Percentiles rank a stretch among this genome's conserved stretches.
Evolutionary conservation across 2,888 invertebrate species (phyloP).

Genomic region (Callinectes sapidus): DNA sequence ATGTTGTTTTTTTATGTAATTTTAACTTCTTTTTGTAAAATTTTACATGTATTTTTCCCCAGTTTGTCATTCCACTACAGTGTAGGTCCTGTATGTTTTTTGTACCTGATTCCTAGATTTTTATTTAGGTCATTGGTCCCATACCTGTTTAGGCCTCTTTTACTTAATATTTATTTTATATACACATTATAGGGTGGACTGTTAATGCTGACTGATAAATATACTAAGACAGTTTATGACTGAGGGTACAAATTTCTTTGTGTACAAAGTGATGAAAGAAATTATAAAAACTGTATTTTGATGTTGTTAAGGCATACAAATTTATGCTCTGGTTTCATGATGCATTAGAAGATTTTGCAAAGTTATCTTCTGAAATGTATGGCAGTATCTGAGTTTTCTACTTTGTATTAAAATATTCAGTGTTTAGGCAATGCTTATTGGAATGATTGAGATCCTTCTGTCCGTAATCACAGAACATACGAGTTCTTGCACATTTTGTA

Average conservation of each 20-base stretch:
- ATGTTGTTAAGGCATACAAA: constrained; percentile 28
- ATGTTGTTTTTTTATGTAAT: neutral
- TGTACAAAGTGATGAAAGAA: constrained; percentile 59
- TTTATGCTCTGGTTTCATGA: constrained; percentile 36
- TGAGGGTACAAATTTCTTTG: constrained; percentile 64
- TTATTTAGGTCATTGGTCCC: neutral
- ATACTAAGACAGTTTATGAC: constrained; percentile 34
- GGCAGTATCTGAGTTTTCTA: constrained; percentile 48
- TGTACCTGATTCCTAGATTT: constrained; percentile 50
- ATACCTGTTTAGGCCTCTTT: constrained; percentile 36
- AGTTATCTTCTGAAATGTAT: constrained; percentile 28
- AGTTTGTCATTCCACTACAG: constrained; percentile 45
- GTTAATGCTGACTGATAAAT: constrained; percentile 6
- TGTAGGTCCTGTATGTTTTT: constrained; percentile 32
- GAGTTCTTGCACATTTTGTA: constrained; percentile 45
- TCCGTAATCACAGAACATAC: constrained; percentile 36
- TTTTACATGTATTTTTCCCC: neutral
- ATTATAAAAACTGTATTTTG: constrained; percentile 28
- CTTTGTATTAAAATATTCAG: constrained; percentile 48
- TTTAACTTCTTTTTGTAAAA: neutral
- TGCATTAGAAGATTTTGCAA: constrained; percentile 9
- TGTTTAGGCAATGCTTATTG: constrained; percentile 24
- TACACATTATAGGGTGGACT: constrained; percentile 37
- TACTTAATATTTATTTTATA: constrained; percentile 48
- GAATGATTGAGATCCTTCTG: constrained; percentile 45